Base-by-base conservation (phyloP, 2,888 invertebrate species). In the Theretra japonica region DNA sequence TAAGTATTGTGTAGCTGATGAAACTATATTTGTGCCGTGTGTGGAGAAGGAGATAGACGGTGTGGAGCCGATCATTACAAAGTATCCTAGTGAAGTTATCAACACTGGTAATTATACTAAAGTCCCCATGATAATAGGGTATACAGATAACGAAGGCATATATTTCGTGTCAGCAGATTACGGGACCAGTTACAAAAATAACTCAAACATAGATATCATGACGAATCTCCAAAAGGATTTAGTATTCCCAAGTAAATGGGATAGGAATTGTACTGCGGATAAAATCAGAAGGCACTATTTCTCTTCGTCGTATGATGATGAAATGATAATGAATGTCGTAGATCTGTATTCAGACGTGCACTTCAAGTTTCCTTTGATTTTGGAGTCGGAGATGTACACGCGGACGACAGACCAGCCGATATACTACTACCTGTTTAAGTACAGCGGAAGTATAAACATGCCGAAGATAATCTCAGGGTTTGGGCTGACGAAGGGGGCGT, bases 121-220 rank as follows among this genome's bases (percentile, higher is more conserved):
- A 81, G 83, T 94, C 7, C 94, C 94, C 0, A 91, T 94, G 90
- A 92, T 94, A 50, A 90, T 94, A 23, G 94, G 94, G 0, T 89
- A 86, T 70, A 94, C 92, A 21, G 89, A 93, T 74, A 89, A 87
- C 28, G 94, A 94, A 83, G 94, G 94, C 0, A 88, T 93, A 60
- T 92, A 88, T 74, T 94, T 93, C 70, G 90, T 89, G 1, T 81
- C 87, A 79, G 84, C 87, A 75, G 90, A 93, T 76, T 92, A 88
- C 73, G 93, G 94, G 0, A 88, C 76, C 0, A 89, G 84, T 72
- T 74, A 92, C 17, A 86, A 82, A 56, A 86, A 83, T 30, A 73
- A 79, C 30, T 76, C 83, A 0, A 60, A 81, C 11, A 80, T 90
- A 5, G 82, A 92, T 70, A 80, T 87, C 2, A 75, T 82, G 28